phyloP scores from a whole-genome alignment of 2,797 vertebrate species.

The Sardinella longiceps region DNA sequence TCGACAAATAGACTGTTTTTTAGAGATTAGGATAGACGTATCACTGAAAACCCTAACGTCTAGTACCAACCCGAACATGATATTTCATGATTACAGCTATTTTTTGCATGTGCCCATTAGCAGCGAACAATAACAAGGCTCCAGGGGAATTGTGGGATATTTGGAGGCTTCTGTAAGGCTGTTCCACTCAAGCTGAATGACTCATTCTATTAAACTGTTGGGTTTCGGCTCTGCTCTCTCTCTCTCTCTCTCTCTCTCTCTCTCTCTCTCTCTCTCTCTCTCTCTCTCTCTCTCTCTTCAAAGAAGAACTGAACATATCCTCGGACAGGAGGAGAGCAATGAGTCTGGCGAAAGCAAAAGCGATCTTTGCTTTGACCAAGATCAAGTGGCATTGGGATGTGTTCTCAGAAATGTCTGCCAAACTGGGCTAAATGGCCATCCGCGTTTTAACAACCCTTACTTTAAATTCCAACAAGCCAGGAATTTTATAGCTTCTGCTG shows the following conservation, averaged over 20 bases:
- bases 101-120: background rate
- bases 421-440: slow-evolving; percentile 30
- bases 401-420: background rate
- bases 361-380: background rate
- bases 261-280: background rate
- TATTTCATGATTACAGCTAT: background rate
- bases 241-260: background rate
- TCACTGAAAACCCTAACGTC: background rate
- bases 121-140: background rate
- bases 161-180: background rate
- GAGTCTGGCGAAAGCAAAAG: background rate
- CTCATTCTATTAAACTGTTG: background rate
- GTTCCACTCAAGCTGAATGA: slow-evolving; percentile 16
- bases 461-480: slow-evolving; percentile 32
- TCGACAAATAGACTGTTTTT: background rate
- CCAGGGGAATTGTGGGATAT: slow-evolving; percentile 15
- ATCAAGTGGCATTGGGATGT: background rate
- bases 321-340: background rate
- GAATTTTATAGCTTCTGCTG: slow-evolving; percentile 43
- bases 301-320: background rate
- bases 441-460: slow-evolving; percentile 41
- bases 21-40: background rate
- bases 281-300: background rate
- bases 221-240: background rate
- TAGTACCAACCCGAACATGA: background rate